Base-by-base conservation (phyloP, 1,140 invertebrate species). In the Trachymyrmex cornetzi region DNA sequence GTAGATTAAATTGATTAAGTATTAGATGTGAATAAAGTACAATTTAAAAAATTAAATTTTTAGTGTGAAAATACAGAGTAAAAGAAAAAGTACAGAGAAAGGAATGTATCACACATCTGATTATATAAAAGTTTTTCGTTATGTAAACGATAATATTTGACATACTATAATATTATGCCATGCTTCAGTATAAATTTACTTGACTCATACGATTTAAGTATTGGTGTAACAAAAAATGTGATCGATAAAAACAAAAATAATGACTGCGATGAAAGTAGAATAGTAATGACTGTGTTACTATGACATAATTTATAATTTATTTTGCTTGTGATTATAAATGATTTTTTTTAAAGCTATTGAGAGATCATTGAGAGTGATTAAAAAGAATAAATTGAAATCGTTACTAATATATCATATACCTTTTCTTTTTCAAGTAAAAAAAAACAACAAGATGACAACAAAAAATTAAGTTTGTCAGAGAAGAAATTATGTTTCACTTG, bases 41-140 rank as follows among this genome's bases (percentile, higher is more conserved):
- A 14, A 16, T 7, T 64, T n/a, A 59, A 44, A 61, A 44, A 5
- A 14, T 27, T n/a, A 12, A 3, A 48, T 24, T 27, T 19, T 11
- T 2, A 63, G n/a, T 9, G 48, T 9, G 14, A 64, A 34, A 79
- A 64, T 64, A 30, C 2, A 64, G 0, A 22, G 0, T 22, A 14
- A 34, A 48, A 19, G 11, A 30, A 48, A 22, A 9, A 64, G 48
- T 50, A 50, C 7, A 1, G 2, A 7, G 2, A 48, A 77, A 34
- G n/a, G 6, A 27, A 19, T 34, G 6, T 48, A 48, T 77, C 4
- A 3, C 9, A 5, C 4, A n/a, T n/a, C 9, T 19, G 24, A 24
- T 77, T 77, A 77, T n/a, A 5, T 44, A 50, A 77, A n/a, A 44
- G 4, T 63, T 19, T 63, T 61, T 48, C 2, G 16, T 61, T 77